Percentiles rank a stretch among this genome's conserved stretches.
These are phyloP conservation scores for Oceanodroma leucorhoa DNA, from an alignment of 2,797 vertebrate species.

Conservation along the genomic window DNA sequence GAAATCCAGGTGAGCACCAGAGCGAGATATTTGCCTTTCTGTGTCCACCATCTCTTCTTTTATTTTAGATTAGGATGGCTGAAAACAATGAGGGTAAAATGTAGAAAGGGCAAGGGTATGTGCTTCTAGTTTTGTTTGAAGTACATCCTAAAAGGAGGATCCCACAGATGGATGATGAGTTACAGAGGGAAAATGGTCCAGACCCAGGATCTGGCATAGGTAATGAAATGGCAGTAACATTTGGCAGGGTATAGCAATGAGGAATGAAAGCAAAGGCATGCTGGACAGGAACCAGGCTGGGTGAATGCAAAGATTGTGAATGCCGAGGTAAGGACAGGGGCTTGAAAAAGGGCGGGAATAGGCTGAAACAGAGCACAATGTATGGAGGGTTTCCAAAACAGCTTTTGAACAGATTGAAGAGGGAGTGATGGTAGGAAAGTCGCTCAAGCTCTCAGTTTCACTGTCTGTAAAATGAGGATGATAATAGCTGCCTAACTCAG, in stretches of 20 bases:
- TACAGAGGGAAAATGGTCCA: neutral
- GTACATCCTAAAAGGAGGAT: neutral
- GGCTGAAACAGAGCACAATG: neutral
- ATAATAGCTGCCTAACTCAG: conserved; percentile 1
- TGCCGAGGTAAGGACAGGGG: neutral
- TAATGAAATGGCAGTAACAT: neutral
- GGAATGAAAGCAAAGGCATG: neutral
- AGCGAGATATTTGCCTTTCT: neutral
- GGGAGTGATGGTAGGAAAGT: neutral
- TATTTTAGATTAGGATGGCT: neutral
- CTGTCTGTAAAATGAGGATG: neutral
- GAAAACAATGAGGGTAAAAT: neutral
- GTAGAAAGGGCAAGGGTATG: neutral
- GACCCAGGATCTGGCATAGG: neutral
- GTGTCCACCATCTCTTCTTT: rapidly evolving
- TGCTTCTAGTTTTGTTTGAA: neutral
- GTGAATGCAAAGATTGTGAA: neutral
- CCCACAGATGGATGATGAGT: neutral
- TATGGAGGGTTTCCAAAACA: neutral
- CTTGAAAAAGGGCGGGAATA: neutral
- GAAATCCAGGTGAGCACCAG: neutral
- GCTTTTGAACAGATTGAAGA: neutral
- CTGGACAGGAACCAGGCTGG: neutral
- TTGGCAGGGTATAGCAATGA: neutral
- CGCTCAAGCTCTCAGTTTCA: neutral